phyloP scores from a whole-genome alignment of 1,140 invertebrate genomes.

The Heliconius melpomene region DNA sequence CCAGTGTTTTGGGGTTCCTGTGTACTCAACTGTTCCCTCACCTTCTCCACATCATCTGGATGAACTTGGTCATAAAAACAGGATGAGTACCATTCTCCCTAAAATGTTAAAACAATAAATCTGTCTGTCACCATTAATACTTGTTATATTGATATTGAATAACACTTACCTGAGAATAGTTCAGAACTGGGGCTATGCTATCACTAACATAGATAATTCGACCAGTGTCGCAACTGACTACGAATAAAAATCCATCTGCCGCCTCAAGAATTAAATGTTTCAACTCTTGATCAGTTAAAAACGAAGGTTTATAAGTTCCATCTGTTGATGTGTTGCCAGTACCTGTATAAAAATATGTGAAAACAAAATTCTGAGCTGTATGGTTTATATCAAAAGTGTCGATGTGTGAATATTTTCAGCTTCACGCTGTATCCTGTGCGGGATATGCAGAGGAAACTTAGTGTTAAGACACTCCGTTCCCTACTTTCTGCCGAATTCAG shows the following conservation, averaged over 20 bases:
- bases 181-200: constrained; percentile 98
- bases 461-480: no score
- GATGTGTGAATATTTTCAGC: not conserved
- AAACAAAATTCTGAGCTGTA: not conserved
- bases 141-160: not conserved
- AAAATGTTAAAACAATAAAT: constrained; percentile 38
- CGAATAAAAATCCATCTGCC: constrained; percentile 99
- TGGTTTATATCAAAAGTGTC: no score
- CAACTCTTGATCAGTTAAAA: constrained; percentile 98
- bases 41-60: constrained; percentile 98
- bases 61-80: constrained; percentile 98
- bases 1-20: constrained; percentile 98
- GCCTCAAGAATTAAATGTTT: constrained; percentile 99
- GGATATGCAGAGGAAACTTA: no score
- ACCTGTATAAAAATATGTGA: constrained; percentile 80
- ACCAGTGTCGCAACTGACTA: constrained; percentile 98
- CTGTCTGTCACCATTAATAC: not conserved
- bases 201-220: constrained; percentile 99
- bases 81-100: constrained; percentile 97
- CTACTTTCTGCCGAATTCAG: no score
- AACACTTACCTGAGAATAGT: constrained; percentile 90
- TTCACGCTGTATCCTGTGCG: no score
- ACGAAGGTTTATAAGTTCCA: constrained; percentile 98
- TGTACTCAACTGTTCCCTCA: constrained; percentile 98
- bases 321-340: constrained; percentile 97